Evolutionary conservation across 1,140 invertebrate species (phyloP).

Genomic region (Drosophila pachea): DNA sequence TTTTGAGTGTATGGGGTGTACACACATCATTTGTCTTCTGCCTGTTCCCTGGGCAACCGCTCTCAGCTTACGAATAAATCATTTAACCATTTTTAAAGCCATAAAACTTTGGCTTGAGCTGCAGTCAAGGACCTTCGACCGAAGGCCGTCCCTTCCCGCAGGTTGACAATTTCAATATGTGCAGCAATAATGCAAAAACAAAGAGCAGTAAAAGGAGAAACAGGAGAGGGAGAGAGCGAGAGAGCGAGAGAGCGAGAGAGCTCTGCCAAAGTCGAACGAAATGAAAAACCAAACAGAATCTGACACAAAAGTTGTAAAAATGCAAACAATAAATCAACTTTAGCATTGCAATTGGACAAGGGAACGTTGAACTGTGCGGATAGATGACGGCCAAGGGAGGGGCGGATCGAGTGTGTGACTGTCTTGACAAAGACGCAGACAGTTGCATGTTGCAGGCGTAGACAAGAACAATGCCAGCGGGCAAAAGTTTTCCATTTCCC

Average conservation of each 20-base stretch:
- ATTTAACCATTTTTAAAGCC: slow-evolving; percentile 31
- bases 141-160: neutral
- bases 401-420: neutral
- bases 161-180: slow-evolving; percentile 38
- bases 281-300: slow-evolving; percentile 46
- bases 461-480: slow-evolving; percentile 45
- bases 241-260: neutral
- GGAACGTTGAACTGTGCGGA: neutral
- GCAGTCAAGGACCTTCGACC: slow-evolving; percentile 23
- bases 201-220: neutral
- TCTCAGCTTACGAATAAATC: slow-evolving; percentile 18
- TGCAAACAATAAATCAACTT: slow-evolving; percentile 58
- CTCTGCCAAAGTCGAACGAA: slow-evolving; percentile 43
- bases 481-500: slow-evolving; percentile 28
- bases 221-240: neutral
- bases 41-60: neutral
- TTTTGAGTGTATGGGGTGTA: neutral
- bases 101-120: slow-evolving; percentile 25
- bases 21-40: neutral
- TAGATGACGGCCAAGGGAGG: neutral
- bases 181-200: slow-evolving; percentile 32
- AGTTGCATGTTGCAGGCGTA: slow-evolving; percentile 10
- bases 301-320: slow-evolving; percentile 57
- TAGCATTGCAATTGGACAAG: slow-evolving; percentile 30
- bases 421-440: slow-evolving; percentile 16